Percentiles rank a stretch among this genome's conserved stretches.
Evolutionary conservation across 2,113 vertebrate species (phyloP).

Genomic region (Tachysurus vachellii): DNA sequence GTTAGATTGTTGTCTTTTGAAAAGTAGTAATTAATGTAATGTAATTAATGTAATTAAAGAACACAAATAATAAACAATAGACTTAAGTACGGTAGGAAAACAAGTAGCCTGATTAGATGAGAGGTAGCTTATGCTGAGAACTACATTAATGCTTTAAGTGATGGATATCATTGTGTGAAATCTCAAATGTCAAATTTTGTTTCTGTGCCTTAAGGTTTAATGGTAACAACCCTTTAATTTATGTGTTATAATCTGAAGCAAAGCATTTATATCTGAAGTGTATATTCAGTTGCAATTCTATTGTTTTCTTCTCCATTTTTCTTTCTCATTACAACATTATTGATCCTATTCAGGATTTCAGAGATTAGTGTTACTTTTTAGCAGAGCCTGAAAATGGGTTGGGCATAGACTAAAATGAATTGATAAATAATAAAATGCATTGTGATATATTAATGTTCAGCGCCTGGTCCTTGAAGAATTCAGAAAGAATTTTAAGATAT

Average conservation of each 20-base stretch:
- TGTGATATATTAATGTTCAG: background rate
- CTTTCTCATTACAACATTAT: constrained; percentile 12
- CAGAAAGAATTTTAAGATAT: background rate
- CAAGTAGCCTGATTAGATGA: background rate
- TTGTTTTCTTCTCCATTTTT: background rate
- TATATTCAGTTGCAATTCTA: constrained; percentile 60
- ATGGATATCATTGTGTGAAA: background rate
- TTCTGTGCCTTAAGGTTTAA: background rate
- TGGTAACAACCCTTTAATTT: constrained; percentile 50
- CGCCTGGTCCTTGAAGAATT: background rate
- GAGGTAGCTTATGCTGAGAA: background rate
- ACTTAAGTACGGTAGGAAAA: background rate
- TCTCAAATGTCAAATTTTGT: background rate
- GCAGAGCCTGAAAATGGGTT: background rate
- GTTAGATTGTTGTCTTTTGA: background rate
- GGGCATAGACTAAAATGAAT: background rate
- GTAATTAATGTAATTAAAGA: background rate
- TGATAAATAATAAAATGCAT: background rate
- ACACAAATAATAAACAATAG: no score
- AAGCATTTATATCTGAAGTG: constrained; percentile 23
- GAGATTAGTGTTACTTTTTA: background rate
- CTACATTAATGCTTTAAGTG: constrained; percentile 6
- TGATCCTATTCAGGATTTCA: constrained; percentile 3
- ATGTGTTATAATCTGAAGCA: constrained; percentile 51
- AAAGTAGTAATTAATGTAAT: background rate